Percentiles rank a stretch among this genome's conserved stretches.
Evolutionary conservation across 1,140 invertebrate species (phyloP).

Genomic region (Saccostrea cuccullata): DNA sequence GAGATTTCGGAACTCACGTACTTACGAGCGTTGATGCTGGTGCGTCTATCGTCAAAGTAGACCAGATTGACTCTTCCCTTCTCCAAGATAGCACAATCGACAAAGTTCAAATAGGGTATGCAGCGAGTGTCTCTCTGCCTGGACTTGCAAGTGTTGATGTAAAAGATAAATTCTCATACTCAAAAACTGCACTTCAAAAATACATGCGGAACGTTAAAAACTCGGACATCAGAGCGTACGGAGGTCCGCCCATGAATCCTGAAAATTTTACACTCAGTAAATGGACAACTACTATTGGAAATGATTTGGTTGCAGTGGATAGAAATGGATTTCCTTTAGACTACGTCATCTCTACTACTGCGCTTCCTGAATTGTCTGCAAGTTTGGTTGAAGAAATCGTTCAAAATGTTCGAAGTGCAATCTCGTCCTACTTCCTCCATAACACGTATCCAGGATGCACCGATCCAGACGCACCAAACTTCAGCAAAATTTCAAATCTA

Average conservation of each 20-base stretch:
- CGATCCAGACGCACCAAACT: conserved; percentile 64
- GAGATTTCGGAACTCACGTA: conserved; percentile 72
- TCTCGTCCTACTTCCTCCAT: conserved; percentile 66
- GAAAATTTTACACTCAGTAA: conserved; percentile 53
- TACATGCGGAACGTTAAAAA: conserved; percentile 65
- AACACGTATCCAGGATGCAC: conserved; percentile 70
- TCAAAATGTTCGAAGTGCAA: conserved; percentile 47
- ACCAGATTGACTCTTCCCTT: conserved; percentile 51
- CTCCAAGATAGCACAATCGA: conserved; percentile 24
- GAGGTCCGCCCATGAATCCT: conserved; percentile 50
- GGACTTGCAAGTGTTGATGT: conserved; percentile 61
- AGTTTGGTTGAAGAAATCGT: conserved; percentile 17
- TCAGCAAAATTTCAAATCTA: conserved; percentile 42
- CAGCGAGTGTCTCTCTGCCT: conserved; percentile 60
- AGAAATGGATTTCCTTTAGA: conserved; percentile 1
- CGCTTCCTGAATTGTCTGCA: neutral
- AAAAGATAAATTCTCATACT: neutral
- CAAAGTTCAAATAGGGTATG: conserved; percentile 44
- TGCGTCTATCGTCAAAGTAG: conserved; percentile 56
- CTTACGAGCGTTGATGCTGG: conserved; percentile 64
- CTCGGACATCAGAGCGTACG: conserved; percentile 42
- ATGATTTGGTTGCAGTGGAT: conserved; percentile 44
- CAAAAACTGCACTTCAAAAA: conserved; percentile 16
- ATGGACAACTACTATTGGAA: conserved; percentile 48
- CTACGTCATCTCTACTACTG: neutral